phyloP scores from a whole-genome alignment of 2,797 vertebrate species.

The Austrolebias charrua region DNA sequence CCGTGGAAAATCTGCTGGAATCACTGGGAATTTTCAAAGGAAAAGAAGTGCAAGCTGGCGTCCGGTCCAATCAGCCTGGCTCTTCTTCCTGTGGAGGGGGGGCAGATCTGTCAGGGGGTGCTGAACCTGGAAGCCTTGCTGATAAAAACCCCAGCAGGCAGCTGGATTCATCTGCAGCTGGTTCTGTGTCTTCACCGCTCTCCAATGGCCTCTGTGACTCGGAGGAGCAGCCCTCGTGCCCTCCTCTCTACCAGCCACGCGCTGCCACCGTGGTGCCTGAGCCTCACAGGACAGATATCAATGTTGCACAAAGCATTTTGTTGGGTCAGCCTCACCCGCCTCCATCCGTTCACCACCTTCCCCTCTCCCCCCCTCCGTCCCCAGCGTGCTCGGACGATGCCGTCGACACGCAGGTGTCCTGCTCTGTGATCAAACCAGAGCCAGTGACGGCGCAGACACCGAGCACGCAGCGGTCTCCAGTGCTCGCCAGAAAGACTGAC shows the following conservation, averaged over 20 bases:
- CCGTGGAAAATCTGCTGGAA: slow-evolving; percentile 86
- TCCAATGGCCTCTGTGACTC: slow-evolving; percentile 73
- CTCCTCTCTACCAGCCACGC: slow-evolving; percentile 54
- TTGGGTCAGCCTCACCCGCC: slow-evolving; percentile 78
- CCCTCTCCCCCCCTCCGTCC: slow-evolving; percentile 61
- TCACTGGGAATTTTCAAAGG: slow-evolving; percentile 52
- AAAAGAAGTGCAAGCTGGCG: slow-evolving; percentile 40
- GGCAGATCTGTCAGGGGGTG: slow-evolving; percentile 5
- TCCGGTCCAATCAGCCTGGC: slow-evolving; percentile 38
- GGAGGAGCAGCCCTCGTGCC: slow-evolving; percentile 64
- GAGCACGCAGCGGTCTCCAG: slow-evolving; percentile 49
- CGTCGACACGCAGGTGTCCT: slow-evolving; percentile 27
- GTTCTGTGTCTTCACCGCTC: slow-evolving; percentile 44
- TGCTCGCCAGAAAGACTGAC: slow-evolving; percentile 55
- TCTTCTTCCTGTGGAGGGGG: slow-evolving; percentile 25
- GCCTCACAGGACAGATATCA: slow-evolving; percentile 50
- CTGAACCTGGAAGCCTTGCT: slow-evolving; percentile 20
- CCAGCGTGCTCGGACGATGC: slow-evolving; percentile 20
- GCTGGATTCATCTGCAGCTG: slow-evolving; percentile 26
- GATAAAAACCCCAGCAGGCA: slow-evolving; percentile 22
- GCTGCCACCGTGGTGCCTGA: slow-evolving; percentile 67
- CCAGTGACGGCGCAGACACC: slow-evolving; percentile 46
- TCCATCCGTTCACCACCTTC: slow-evolving; percentile 82
- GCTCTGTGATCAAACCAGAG: slow-evolving; percentile 51
- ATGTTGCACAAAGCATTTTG: slow-evolving; percentile 65